phyloP scores from a whole-genome alignment of 2,888 invertebrate species.

The Clunio marinus region DNA sequence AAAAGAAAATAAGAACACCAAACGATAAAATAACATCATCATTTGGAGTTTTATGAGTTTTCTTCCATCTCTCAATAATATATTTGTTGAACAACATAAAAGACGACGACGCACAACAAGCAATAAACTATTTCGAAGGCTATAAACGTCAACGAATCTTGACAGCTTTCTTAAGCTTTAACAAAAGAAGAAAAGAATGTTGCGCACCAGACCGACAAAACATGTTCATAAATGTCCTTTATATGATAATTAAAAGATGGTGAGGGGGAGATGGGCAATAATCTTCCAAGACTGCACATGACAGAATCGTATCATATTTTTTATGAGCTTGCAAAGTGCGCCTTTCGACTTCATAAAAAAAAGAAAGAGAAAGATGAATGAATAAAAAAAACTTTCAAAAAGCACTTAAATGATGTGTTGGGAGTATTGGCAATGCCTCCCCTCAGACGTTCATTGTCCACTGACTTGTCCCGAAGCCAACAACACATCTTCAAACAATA shows the following conservation, averaged over 20 bases:
- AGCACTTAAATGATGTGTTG: too few species aligned
- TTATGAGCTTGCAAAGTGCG: too few species aligned
- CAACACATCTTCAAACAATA: too few species aligned
- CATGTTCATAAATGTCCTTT: neutral
- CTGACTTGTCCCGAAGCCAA: too few species aligned
- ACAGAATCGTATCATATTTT: neutral
- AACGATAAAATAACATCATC: too few species aligned
- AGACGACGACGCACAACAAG: neutral
- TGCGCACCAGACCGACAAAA: constrained; percentile 6
- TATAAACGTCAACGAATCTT: constrained; percentile 28
- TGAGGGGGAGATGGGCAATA: neutral
- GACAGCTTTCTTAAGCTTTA: constrained; percentile 28
- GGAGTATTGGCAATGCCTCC: too few species aligned
- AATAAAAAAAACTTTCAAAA: too few species aligned
- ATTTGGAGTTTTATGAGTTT: neutral
- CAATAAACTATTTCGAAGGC: neutral
- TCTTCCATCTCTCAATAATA: neutral
- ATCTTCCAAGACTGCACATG: constrained; percentile 8
- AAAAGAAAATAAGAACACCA: too few species aligned
- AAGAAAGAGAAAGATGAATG: too few species aligned
- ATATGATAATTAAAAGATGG: neutral
- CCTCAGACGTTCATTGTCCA: too few species aligned
- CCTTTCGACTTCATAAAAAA: too few species aligned
- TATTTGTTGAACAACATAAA: neutral
- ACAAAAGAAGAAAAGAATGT: neutral